phyloP scores from a whole-genome alignment of 2,888 invertebrate species.

The Gisinianus flammeolus region DNA sequence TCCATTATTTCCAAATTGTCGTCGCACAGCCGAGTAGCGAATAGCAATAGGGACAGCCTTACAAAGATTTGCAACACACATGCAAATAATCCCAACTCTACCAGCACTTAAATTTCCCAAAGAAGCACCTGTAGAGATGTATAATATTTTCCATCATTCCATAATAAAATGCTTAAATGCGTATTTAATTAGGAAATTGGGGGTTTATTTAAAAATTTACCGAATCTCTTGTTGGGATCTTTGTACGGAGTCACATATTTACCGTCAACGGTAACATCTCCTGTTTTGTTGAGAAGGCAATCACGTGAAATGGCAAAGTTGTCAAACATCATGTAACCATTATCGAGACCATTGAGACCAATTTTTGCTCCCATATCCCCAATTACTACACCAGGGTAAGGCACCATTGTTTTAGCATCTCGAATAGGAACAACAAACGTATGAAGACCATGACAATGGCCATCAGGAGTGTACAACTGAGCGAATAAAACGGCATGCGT shows the following conservation, averaged over 20 bases:
- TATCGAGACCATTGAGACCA: slow-evolving; percentile 89
- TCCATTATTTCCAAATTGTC: slow-evolving; percentile 57
- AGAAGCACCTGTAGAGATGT: slow-evolving; percentile 63
- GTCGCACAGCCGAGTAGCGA: slow-evolving; percentile 65
- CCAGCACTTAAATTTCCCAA: slow-evolving; percentile 53
- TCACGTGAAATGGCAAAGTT: slow-evolving; percentile 85
- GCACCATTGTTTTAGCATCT: slow-evolving; percentile 75
- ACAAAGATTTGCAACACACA: slow-evolving; percentile 51
- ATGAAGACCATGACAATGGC: slow-evolving; percentile 81
- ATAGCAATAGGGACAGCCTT: slow-evolving; percentile 63
- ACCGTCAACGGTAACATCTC: slow-evolving; percentile 86
- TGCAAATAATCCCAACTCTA: slow-evolving; percentile 48
- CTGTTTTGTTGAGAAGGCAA: slow-evolving; percentile 83
- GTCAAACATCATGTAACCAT: slow-evolving; percentile 76
- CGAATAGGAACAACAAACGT: slow-evolving; percentile 87
- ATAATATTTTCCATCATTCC: slow-evolving; percentile 62
- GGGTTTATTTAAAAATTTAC: too few species aligned
- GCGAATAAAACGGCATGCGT: slow-evolving; percentile 88
- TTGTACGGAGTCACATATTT: slow-evolving; percentile 88
- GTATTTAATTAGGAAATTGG: too few species aligned
- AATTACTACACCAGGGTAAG: slow-evolving; percentile 82
- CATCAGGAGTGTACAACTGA: slow-evolving; percentile 81
- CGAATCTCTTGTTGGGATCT: slow-evolving; percentile 83
- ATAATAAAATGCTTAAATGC: background rate
- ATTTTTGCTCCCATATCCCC: slow-evolving; percentile 94